Evolutionary conservation across 23 tunicate species (phyloP).

Genomic region (Ascidia mentula): DNA sequence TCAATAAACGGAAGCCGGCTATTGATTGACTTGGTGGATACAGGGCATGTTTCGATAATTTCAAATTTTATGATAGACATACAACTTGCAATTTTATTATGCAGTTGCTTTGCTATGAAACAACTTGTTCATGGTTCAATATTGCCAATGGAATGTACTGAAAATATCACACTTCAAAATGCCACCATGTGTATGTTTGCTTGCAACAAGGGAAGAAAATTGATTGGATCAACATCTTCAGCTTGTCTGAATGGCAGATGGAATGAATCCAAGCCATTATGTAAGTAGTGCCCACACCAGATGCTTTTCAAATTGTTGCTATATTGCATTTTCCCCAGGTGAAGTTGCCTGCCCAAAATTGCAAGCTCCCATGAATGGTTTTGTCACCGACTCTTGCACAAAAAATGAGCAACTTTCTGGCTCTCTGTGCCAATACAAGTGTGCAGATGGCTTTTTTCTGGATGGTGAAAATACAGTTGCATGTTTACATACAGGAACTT

Average conservation of each 20-base stretch:
- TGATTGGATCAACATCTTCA: slow-evolving; percentile 29
- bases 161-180: slow-evolving; percentile 23
- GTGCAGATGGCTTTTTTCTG: slow-evolving; percentile 18
- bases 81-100: neutral
- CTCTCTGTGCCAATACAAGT: slow-evolving; percentile 32
- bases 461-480: slow-evolving; percentile 37
- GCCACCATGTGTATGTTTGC: slow-evolving; percentile 36
- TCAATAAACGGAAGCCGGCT: slow-evolving; percentile 12
- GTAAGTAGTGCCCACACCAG: slow-evolving; percentile 20
- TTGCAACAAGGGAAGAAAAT: slow-evolving; percentile 38
- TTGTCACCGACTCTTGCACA: slow-evolving; percentile 37
- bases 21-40: slow-evolving; percentile 23
- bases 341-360: slow-evolving; percentile 38
- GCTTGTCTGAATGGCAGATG: slow-evolving; percentile 44
- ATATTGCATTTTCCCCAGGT: slow-evolving; percentile 30
- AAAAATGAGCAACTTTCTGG: slow-evolving; percentile 31
- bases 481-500: slow-evolving; percentile 52
- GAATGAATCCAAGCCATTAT: slow-evolving; percentile 57
- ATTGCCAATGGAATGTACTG: slow-evolving; percentile 32
- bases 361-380: slow-evolving; percentile 34
- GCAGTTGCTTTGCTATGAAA: slow-evolving; percentile 51
- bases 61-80: neutral
- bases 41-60: neutral
- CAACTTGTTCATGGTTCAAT: neutral
- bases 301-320: neutral